Evolutionary conservation across 30 jellyfish, hydroid and myxozoan genomes (phyloP).

Genomic region (Aurelia sp.): DNA sequence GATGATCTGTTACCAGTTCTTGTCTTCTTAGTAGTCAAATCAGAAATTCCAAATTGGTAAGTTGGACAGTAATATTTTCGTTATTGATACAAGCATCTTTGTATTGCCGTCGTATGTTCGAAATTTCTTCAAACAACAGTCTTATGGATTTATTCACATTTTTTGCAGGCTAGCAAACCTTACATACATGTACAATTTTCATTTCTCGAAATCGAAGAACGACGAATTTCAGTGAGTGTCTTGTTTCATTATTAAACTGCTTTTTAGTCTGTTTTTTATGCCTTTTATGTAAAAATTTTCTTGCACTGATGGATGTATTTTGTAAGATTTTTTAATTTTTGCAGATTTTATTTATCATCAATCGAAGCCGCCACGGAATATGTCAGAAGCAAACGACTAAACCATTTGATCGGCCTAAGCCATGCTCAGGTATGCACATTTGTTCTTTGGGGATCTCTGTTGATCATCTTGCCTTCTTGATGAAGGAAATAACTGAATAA

Average conservation of each 20-base stretch:
- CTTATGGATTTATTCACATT: background rate
- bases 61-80: background rate
- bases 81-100: background rate
- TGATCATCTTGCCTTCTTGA: no score
- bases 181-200: constrained; percentile 91
- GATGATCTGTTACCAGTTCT: constrained; percentile 92
- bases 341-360: constrained; percentile 92
- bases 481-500: no score
- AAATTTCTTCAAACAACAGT: no score
- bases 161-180: constrained; percentile 89
- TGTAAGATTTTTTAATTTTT: background rate
- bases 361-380: constrained; percentile 96
- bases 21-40: constrained; percentile 88
- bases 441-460: background rate
- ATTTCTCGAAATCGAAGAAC: constrained; percentile 85
- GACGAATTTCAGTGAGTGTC: constrained; percentile 96
- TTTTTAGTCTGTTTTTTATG: background rate
- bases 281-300: background rate
- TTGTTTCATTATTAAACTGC: no score
- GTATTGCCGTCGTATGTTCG: no score
- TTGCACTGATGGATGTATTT: background rate
- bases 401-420: constrained; percentile 71
- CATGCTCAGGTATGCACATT: constrained; percentile 70
- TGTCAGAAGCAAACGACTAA: constrained; percentile 84
- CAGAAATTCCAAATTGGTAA: constrained; percentile 98